Conservation (phyloP, 2,113 vertebrate species). For the Hippocampus barbouri region DNA sequence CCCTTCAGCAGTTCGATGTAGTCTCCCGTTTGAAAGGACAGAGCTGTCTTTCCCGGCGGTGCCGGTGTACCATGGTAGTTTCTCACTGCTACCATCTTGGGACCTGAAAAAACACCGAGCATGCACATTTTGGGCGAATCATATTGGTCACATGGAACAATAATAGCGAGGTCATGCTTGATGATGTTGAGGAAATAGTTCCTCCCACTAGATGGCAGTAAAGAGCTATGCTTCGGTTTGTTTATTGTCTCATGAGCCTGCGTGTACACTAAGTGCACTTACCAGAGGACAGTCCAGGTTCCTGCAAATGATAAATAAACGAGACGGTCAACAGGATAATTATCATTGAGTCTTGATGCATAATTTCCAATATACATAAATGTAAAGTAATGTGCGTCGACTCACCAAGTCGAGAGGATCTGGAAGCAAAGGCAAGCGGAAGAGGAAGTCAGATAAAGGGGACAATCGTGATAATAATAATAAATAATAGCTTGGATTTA, state of each 20-base stretch:
- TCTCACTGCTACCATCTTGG: conserved; percentile 92
- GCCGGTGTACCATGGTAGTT: conserved; percentile 88
- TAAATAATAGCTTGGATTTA: not conserved
- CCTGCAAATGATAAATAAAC: conserved; percentile 48
- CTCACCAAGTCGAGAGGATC: conserved; percentile 71
- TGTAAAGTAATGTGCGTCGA: conserved; percentile 5
- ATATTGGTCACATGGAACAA: not conserved
- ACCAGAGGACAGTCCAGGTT: conserved; percentile 74
- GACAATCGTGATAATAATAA: not conserved
- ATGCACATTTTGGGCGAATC: not conserved
- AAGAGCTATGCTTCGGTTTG: conserved; percentile 27
- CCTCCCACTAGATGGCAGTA: conserved; percentile 68
- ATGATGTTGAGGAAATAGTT: not conserved
- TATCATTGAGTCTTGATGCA: not conserved
- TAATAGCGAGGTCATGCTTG: not conserved
- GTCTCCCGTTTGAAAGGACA: conserved; percentile 88
- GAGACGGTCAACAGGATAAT: not conserved
- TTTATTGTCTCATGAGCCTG: not conserved
- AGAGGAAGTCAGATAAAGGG: conserved; percentile 11
- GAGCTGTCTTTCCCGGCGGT: conserved; percentile 78
- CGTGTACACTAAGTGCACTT: conserved; percentile 13
- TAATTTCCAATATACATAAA: not conserved
- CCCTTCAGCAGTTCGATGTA: conserved; percentile 91
- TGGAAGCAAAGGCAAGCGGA: conserved; percentile 35
- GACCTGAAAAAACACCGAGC: conserved; percentile 72